Conservation (phyloP, 2,797 vertebrate genomes). For the Typhlichthys eigenmanni region DNA sequence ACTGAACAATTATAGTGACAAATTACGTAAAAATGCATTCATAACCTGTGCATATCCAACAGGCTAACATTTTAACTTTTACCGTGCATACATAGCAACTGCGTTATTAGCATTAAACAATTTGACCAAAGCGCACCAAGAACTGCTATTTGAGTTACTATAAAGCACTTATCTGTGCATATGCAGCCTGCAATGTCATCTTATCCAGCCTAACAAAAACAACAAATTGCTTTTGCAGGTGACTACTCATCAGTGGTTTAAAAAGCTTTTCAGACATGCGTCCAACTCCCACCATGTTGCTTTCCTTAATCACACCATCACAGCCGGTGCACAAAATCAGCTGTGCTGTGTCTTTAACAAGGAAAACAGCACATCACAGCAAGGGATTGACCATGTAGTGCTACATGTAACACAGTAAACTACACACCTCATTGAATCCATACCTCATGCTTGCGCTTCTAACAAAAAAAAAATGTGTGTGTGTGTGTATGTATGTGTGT, state of each 20-base stretch:
- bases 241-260: background rate
- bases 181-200: slow-evolving; percentile 1
- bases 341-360: too few species aligned
- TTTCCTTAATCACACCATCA: slow-evolving; percentile 22
- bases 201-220: slow-evolving; percentile 7
- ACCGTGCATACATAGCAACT: slow-evolving; percentile 1
- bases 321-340: background rate
- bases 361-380: too few species aligned
- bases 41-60: too few species aligned
- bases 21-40: too few species aligned
- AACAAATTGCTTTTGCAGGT: slow-evolving; percentile 1
- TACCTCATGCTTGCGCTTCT: too few species aligned
- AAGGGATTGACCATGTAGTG: too few species aligned
- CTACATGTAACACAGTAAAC: too few species aligned
- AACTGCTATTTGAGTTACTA: background rate
- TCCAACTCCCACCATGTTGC: background rate
- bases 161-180: slow-evolving; percentile 5
- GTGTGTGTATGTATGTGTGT: too few species aligned
- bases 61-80: background rate
- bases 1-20: too few species aligned
- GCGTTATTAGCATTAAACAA: background rate
- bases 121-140: too few species aligned
- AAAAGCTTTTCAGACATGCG: background rate
- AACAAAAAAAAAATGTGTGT: too few species aligned
- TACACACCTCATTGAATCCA: too few species aligned